Evolutionary conservation across 2,113 vertebrate genomes (phyloP), one percentile per base, ranked within the genome.

Genomic region (Rhea pennata): DNA sequence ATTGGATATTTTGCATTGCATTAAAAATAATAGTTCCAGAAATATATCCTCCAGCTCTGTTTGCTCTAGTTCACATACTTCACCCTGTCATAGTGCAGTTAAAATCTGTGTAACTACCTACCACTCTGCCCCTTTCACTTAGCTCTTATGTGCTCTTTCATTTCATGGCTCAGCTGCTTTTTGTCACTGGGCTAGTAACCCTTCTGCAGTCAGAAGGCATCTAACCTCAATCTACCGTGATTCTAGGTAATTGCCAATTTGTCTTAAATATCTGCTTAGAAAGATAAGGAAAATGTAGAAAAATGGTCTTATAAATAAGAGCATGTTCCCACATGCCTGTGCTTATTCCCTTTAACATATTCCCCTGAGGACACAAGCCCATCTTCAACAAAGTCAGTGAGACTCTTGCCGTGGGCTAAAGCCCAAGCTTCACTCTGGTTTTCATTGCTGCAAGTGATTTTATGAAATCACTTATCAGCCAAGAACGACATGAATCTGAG

Each of bases 11-110:
- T 84, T 87, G 48, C 65, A 75, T 69, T 61, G 12, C 61, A 40
- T 94, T 93, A 78, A 92, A 95, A 93, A 88, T 72, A 88, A 94
- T 86, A 88, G 51, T 33, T 40, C 39, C 61, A 53, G 46, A 81
- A 87, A 84, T 53, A 48, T 84, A 69, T 90, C 79, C 88, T 90
- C 56, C 56, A 92, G 69, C 76, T 90, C 79, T 87, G 0, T 86
- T 90, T 93, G 61, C 69, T 93, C 82, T 70, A 84, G 15, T 75
- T 87, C 88, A 88, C 61, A 69, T 65, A 46, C 46, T 36, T 95
- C 69, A 88, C 15, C 26, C 69, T 90, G 69, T 84, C 92, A 61
- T 4, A 54, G 14, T 12, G 27, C 48, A 75, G 42, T 22, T 74
- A 86, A 78, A 84, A 69, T 56, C 36, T 75, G 71, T 77, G 15